Evolutionary conservation across 2,888 invertebrate species (phyloP).

Genomic region (Azorinus chamasolen): DNA sequence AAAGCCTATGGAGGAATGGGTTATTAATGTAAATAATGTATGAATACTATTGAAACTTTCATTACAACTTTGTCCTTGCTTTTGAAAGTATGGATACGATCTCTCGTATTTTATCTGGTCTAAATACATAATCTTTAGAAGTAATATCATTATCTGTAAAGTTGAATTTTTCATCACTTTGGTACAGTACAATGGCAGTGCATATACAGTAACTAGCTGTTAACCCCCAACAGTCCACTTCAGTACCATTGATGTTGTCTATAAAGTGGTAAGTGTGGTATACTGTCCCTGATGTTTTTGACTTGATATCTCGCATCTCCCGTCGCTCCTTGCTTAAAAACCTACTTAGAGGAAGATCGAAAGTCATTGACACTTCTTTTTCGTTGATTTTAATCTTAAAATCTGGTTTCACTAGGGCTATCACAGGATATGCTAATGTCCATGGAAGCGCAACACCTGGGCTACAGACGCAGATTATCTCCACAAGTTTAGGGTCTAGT

Average conservation of each 20-base stretch:
- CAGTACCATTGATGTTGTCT: constrained; percentile 63
- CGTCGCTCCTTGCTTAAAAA: constrained; percentile 69
- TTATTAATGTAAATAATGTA: no score
- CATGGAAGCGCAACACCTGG: constrained; percentile 67
- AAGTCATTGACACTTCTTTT: constrained; percentile 79
- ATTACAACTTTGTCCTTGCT: no score
- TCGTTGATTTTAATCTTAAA: constrained; percentile 76
- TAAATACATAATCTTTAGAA: no score
- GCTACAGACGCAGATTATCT: constrained; percentile 74
- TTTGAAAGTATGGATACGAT: no score
- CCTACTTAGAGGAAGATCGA: constrained; percentile 78
- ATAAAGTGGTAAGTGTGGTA: constrained; percentile 66
- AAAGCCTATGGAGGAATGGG: no score
- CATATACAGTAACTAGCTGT: constrained; percentile 74
- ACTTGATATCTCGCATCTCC: background rate
- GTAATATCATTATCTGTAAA: no score
- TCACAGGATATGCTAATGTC: constrained; percentile 76
- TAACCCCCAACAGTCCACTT: constrained; percentile 75
- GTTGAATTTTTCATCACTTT: constrained; percentile 2
- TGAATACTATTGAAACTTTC: no score
- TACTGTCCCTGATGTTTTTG: constrained; percentile 23
- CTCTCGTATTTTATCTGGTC: no score
- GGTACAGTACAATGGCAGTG: constrained; percentile 66
- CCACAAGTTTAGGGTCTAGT: constrained; percentile 69
- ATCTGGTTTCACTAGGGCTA: constrained; percentile 71